phyloP scores from a whole-genome alignment of 1,140 invertebrate genomes.

The Lerema accius region DNA sequence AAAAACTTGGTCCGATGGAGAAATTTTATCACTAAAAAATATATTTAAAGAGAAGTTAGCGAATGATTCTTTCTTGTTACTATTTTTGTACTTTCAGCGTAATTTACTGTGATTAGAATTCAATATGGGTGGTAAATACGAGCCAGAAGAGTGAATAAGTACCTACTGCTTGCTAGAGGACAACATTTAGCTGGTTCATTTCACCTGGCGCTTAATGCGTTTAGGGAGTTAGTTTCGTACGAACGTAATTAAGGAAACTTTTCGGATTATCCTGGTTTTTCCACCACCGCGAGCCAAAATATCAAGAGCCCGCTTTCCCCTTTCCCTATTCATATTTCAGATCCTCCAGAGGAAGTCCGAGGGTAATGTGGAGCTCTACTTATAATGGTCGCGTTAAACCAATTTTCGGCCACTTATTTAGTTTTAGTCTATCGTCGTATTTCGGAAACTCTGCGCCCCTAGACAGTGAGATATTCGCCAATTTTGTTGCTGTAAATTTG shows the following conservation, averaged over 20 bases:
- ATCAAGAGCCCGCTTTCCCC: constrained; percentile 42
- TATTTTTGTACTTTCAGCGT: constrained; percentile 16
- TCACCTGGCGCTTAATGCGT: constrained; percentile 65
- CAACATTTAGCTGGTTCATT: constrained; percentile 42
- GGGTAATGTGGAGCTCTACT: constrained; percentile 46
- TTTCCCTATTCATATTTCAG: constrained; percentile 35
- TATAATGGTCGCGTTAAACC: constrained; percentile 48
- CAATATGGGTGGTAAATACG: neutral
- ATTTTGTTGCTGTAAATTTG: constrained; percentile 73
- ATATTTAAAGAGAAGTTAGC: too few species aligned
- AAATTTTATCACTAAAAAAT: too few species aligned
- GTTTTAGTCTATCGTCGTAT: constrained; percentile 70
- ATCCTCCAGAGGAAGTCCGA: constrained; percentile 32
- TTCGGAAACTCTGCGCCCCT: constrained; percentile 60
- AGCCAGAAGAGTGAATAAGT: constrained; percentile 3
- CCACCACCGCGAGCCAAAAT: constrained; percentile 52
- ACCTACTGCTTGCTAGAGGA: constrained; percentile 14
- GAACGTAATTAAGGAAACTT: constrained; percentile 78
- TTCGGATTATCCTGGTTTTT: constrained; percentile 77
- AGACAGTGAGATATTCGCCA: constrained; percentile 75
- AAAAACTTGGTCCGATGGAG: too few species aligned
- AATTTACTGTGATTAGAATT: constrained; percentile 11
- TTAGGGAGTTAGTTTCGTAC: constrained; percentile 70
- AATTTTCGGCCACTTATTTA: constrained; percentile 79
- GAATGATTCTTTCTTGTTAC: too few species aligned